These are phyloP conservation scores for Cetonia aurata DNA, from an alignment of 2,888 invertebrate species.

Conservation along the genomic window DNA sequence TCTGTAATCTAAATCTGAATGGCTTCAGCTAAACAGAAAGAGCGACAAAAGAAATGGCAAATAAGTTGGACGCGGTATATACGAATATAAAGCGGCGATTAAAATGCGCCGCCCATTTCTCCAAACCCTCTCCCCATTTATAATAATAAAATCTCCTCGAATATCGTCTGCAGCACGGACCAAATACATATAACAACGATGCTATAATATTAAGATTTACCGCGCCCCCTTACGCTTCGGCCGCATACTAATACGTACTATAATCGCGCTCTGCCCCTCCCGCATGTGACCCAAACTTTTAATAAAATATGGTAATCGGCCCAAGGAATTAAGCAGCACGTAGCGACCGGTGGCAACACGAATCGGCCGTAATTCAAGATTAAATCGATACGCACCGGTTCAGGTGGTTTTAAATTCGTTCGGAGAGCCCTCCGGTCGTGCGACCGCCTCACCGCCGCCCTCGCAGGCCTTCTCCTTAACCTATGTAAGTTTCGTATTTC, in stretches of 20 bases:
- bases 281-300: constrained; percentile 20
- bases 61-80: background rate
- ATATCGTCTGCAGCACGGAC: constrained; percentile 18
- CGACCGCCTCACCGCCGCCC: background rate
- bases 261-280: background rate
- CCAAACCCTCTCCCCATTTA: background rate
- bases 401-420: constrained; percentile 21
- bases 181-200: constrained; percentile 4
- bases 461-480: too few relatives aligned
- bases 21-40: background rate
- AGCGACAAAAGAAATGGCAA: background rate
- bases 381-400: constrained; percentile 22
- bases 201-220: constrained; percentile 32
- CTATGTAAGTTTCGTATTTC: too few relatives aligned
- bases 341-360: constrained; percentile 23
- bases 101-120: background rate
- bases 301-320: constrained; percentile 33
- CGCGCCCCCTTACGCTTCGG: background rate
- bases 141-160: constrained; percentile 19
- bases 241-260: constrained; percentile 16
- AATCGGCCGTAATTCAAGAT: constrained; percentile 35
- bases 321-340: constrained; percentile 22
- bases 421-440: background rate
- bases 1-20: too few relatives aligned
- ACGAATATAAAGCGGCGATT: constrained; percentile 1